Conservation (phyloP, 2,113 vertebrate genomes). For the Tachuris rubrigastra region DNA sequence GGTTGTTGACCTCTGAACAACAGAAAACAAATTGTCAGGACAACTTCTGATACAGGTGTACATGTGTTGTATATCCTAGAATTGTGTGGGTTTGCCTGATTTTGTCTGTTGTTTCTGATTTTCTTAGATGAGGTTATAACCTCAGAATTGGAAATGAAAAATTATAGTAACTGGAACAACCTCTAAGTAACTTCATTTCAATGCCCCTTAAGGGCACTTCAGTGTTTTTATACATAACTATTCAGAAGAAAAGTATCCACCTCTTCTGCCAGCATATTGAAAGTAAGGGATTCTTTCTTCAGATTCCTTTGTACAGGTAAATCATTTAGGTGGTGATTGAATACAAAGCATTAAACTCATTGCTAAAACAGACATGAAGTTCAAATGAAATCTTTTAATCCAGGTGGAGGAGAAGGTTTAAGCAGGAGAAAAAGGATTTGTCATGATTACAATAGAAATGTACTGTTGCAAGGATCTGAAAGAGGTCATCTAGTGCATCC, state of each 20-base stretch:
- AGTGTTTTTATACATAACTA: background rate
- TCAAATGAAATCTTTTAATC: conserved; percentile 6
- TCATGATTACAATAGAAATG: background rate
- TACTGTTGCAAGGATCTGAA: background rate
- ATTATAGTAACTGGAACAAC: background rate
- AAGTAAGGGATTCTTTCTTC: background rate
- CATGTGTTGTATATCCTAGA: background rate
- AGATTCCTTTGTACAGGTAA: background rate
- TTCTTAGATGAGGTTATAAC: background rate
- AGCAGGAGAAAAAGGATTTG: background rate
- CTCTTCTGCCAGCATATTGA: background rate
- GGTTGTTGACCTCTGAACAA: background rate
- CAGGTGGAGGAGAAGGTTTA: background rate
- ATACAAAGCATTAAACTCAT: background rate
- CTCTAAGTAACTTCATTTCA: background rate
- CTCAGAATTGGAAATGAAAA: background rate
- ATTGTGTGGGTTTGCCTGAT: background rate
- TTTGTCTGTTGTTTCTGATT: background rate
- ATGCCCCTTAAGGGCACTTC: background rate
- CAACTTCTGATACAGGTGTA: background rate
- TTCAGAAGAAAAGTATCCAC: background rate
- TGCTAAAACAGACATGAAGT: background rate
- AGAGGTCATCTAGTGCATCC: background rate
- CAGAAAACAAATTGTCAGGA: background rate
- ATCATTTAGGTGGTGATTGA: background rate